Conservation (phyloP, 2,888 invertebrate genomes). For the Griposia aprilina region DNA sequence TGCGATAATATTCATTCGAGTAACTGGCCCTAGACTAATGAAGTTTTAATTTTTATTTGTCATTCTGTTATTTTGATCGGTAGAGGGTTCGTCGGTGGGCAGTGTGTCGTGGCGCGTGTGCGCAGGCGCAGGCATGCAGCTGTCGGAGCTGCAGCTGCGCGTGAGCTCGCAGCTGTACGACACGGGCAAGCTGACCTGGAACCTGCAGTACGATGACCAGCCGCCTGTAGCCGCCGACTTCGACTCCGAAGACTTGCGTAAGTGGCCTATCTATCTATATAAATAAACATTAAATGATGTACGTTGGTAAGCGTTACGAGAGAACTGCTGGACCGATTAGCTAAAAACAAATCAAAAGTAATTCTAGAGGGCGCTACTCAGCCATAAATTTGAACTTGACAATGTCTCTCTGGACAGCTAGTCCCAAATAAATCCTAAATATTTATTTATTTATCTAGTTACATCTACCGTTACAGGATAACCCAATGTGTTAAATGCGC, state of each 20-base stretch:
- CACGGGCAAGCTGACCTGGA: slow-evolving; percentile 73
- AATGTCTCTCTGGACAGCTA: not conserved
- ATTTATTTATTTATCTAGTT: too few relatives aligned
- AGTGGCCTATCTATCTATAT: not conserved
- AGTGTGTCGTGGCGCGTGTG: slow-evolving; percentile 75
- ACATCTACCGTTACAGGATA: too few relatives aligned
- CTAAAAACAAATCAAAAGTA: not conserved
- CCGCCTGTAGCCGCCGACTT: slow-evolving; percentile 54
- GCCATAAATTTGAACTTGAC: not conserved
- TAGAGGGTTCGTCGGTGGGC: slow-evolving; percentile 73
- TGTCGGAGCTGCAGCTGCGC: slow-evolving; percentile 41
- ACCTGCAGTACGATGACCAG: slow-evolving; percentile 72
- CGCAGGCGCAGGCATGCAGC: slow-evolving; percentile 45
- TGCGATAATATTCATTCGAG: not conserved
- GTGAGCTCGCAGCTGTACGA: slow-evolving; percentile 65
- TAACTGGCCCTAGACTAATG: not conserved
- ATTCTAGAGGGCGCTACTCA: not conserved
- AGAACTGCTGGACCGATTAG: not conserved
- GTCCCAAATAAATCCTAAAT: too few relatives aligned
- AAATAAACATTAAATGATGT: too few relatives aligned
- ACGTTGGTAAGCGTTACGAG: not conserved
- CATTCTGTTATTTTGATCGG: not conserved
- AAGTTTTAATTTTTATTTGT: not conserved
- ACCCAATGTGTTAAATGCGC: too few relatives aligned
- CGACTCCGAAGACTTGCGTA: slow-evolving; percentile 57